Conservation (phyloP, 2,888 invertebrate genomes). For the Vanessa cardui region DNA sequence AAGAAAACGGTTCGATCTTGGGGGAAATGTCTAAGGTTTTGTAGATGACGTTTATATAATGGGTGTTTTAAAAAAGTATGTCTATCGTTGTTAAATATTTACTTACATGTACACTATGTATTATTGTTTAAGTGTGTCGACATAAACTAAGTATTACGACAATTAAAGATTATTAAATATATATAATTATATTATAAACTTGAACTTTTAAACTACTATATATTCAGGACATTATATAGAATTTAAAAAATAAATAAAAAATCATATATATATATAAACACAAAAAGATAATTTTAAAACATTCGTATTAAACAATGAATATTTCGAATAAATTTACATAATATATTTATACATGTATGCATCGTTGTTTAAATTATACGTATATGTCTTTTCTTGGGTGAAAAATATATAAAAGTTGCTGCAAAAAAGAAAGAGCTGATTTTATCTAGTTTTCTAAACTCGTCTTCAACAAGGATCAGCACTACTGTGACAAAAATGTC, state of each 20-base stretch:
- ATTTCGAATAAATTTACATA: conserved; percentile 41
- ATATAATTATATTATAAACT: conserved; percentile 22
- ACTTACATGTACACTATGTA: conserved; percentile 59
- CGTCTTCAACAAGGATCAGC: conserved; percentile 1
- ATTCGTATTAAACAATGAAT: conserved; percentile 25
- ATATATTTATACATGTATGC: conserved; percentile 33
- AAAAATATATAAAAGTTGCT: conserved; percentile 22
- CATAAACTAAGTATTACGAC: conserved; percentile 49
- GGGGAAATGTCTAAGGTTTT: conserved; percentile 47
- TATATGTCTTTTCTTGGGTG: conserved; percentile 22
- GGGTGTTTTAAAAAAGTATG: conserved; percentile 62
- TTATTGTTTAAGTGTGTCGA: conserved; percentile 60
- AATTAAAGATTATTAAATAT: conserved; percentile 24
- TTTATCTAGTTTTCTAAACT: conserved; percentile 5
- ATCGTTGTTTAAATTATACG: conserved; percentile 30
- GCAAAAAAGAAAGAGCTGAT: conserved; percentile 21
- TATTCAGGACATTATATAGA: conserved; percentile 21
- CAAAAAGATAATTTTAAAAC: conserved; percentile 21
- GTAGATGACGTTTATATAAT: conserved; percentile 53
- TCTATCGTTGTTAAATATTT: conserved; percentile 75
- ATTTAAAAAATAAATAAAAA: conserved; percentile 8
- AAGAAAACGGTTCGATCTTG: conserved; percentile 57
- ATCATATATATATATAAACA: conserved; percentile 16
- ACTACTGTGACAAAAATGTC: neutral
- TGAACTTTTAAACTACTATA: conserved; percentile 30